A percentile compares a stretch with the other conserved stretches of the same genome.
Conservation (phyloP, 37 sponge, comb jelly and placozoan genomes). For the Chondrilla cf. caribensis region DNA sequence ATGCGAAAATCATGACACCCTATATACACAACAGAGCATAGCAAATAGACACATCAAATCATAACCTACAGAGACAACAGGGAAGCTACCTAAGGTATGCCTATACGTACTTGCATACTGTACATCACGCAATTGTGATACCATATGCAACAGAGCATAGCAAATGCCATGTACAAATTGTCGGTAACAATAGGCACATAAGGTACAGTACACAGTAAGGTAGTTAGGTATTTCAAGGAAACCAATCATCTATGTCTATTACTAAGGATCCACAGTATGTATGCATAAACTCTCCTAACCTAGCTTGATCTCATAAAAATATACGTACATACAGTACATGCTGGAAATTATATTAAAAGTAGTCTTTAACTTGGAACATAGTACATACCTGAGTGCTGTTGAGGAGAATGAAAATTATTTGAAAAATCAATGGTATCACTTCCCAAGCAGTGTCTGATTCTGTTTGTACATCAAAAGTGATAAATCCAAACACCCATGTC, state of each 20-base stretch:
- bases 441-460: neutral
- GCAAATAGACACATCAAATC: neutral
- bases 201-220: too few species aligned
- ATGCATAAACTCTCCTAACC: neutral
- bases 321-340: neutral
- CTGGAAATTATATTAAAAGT: neutral
- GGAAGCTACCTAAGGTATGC: too few species aligned
- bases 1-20: constrained; percentile 13
- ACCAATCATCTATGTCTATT: too few species aligned
- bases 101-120: too few species aligned
- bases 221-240: too few species aligned
- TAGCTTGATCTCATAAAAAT: neutral
- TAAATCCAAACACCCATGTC: constrained; percentile 48
- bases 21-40: neutral
- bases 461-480: neutral
- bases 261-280: too few species aligned
- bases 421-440: neutral
- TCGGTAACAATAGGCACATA: too few species aligned
- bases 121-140: too few species aligned
- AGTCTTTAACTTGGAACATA: neutral
- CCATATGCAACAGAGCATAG: too few species aligned
- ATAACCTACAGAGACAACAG: too few species aligned
- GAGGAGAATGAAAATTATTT: constrained; percentile 7
- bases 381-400: constrained; percentile 14
- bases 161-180: too few species aligned